phyloP scores from a whole-genome alignment of 1,140 invertebrate species.

The Conus betulinus region DNA sequence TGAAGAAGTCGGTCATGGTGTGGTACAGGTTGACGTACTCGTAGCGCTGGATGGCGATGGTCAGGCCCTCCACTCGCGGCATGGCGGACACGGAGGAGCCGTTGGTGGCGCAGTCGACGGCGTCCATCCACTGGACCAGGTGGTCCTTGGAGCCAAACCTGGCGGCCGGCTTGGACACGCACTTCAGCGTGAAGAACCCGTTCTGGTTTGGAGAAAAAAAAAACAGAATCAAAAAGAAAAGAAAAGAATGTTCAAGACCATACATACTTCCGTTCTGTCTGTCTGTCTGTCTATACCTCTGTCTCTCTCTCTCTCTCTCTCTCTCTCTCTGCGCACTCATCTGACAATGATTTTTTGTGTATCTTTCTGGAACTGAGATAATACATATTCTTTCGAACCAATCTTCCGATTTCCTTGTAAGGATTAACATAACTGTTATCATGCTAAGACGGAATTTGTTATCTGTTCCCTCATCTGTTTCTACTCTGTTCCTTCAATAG shows the following conservation, averaged over 20 bases:
- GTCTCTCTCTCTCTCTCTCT: too few relatives aligned
- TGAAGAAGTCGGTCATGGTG: constrained; percentile 73
- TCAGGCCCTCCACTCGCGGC: constrained; percentile 39
- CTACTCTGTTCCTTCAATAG: neutral
- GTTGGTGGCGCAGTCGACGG: constrained; percentile 29
- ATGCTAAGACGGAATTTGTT: neutral
- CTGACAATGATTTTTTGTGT: too few relatives aligned
- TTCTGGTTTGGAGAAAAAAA: neutral
- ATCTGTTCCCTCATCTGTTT: neutral
- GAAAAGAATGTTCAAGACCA: neutral
- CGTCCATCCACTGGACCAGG: constrained; percentile 49
- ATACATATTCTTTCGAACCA: too few relatives aligned
- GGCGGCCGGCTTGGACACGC: constrained; percentile 30
- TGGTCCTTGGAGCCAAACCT: constrained; percentile 47
- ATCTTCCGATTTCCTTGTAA: too few relatives aligned
- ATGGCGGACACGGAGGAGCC: neutral
- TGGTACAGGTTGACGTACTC: constrained; percentile 74
- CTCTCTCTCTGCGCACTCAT: too few relatives aligned
- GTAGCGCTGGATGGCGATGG: constrained; percentile 64
- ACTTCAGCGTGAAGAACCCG: constrained; percentile 60
- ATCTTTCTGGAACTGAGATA: too few relatives aligned
- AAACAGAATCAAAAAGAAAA: neutral
- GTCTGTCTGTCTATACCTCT: too few relatives aligned
- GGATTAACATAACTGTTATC: too few relatives aligned
- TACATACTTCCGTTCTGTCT: too few relatives aligned